Evolutionary conservation across 2,113 vertebrate genomes (phyloP).

Genomic region (Ardeotis arabs): DNA sequence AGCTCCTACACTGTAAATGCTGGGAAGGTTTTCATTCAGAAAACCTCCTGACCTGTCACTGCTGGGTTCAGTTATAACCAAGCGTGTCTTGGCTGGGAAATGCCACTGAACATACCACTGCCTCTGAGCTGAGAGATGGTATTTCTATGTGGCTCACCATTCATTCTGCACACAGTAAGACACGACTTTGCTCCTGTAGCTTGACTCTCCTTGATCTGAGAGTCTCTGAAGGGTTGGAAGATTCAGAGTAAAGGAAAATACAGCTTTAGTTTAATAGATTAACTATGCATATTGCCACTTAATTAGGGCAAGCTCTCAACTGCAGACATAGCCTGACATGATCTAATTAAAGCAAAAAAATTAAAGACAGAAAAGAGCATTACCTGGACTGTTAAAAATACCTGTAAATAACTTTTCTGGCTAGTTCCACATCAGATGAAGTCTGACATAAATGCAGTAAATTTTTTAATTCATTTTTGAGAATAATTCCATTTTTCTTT

Average conservation of each 20-base stretch:
- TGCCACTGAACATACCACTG: background rate
- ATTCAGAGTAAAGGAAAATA: background rate
- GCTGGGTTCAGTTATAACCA: background rate
- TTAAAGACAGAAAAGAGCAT: background rate
- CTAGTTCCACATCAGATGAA: constrained; percentile 80
- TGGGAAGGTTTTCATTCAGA: background rate
- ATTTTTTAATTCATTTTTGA: constrained; percentile 83
- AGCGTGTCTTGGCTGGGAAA: background rate
- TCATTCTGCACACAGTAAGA: background rate
- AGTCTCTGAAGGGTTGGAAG: background rate
- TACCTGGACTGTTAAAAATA: constrained; percentile 53
- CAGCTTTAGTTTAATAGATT: background rate
- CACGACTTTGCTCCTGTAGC: background rate
- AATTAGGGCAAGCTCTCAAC: background rate
- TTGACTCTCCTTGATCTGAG: background rate
- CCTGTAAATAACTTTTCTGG: constrained; percentile 87
- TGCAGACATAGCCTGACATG: background rate
- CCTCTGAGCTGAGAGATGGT: background rate
- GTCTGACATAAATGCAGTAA: constrained; percentile 88
- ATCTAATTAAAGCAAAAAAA: background rate
- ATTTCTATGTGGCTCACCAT: background rate
- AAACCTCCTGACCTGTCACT: background rate
- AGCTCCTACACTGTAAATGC: background rate
- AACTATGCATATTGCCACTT: background rate
- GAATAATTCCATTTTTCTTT: constrained; percentile 78